A percentile compares a stretch with the other conserved stretches of the same genome.
These are phyloP conservation scores for Limnephilus marmoratus DNA, from an alignment of 2,888 invertebrate genomes.

Conservation along the genomic window DNA sequence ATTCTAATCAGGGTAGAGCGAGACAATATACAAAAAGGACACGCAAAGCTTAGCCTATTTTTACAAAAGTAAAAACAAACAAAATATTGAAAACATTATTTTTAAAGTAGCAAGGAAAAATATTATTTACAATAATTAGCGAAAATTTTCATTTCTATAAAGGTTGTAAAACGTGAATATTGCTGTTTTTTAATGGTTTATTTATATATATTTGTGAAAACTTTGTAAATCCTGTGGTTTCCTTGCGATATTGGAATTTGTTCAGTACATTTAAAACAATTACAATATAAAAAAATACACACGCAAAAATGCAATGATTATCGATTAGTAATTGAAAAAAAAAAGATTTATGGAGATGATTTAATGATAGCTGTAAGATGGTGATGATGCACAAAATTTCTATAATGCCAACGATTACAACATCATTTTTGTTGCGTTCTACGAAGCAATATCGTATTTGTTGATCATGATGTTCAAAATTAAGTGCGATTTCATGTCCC, in stretches of 20 bases:
- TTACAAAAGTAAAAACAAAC: background rate
- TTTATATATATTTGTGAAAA: background rate
- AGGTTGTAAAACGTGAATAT: background rate
- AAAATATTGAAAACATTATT: background rate
- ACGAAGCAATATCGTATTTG: background rate
- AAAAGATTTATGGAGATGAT: background rate
- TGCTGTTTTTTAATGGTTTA: background rate
- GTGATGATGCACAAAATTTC: conserved; percentile 7
- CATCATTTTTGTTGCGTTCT: background rate
- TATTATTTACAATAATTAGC: background rate
- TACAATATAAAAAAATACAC: conserved; percentile 29
- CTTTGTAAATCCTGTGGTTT: background rate
- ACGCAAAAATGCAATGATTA: conserved; percentile 40
- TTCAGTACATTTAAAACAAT: conserved; percentile 39
- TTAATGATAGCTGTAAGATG: conserved; percentile 8
- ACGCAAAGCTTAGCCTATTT: conserved; percentile 2
- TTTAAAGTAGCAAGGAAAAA: background rate
- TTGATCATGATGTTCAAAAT: background rate
- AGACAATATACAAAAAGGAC: background rate
- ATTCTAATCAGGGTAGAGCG: background rate
- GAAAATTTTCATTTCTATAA: background rate
- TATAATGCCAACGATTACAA: background rate
- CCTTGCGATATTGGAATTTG: conserved; percentile 47
- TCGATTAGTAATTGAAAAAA: conserved; percentile 17
- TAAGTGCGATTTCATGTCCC: background rate